Base-by-base conservation (phyloP, 2,113 vertebrate genomes). In the Antennarius striatus region DNA sequence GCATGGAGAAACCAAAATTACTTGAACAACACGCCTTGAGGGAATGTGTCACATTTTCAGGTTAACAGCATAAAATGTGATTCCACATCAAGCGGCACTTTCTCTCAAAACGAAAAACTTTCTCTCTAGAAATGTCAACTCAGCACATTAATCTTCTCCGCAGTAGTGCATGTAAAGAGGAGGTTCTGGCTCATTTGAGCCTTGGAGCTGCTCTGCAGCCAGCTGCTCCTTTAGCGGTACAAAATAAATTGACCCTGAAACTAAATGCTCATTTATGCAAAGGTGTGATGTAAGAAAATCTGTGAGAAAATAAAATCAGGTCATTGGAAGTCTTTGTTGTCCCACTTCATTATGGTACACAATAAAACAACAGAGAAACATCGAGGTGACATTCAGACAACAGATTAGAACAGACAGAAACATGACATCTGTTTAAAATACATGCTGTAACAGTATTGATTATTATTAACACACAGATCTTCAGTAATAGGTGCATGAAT, bases 231-330 rank as follows among this genome's bases (percentile, higher is more conserved):
- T 43, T 36, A 28, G 39, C 40, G 29, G 29, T 46, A 48, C 10
- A 4, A 10, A 7, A 56, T 51, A 52, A 43, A 63, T 11, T 52
- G 40, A 68, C 53, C 47, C 29, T 57, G 64, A 75, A 45, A 30
- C 7, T 10, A 3, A 60, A 9, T 6, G 12, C 16, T 54, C 10
- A 3, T 63, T 52, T 57, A 9, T 12, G 14, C n/a, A 9, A 42
- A 46, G 45, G 13, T 0, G 13, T 0, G 54, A 1, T 53, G 36
- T 43, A 14, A 12, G 10, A 54, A 29, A 12, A 42, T 5, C 2
- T 6, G 17, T 3, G 9, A n/a, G n/a, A 28, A 58, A 52, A 28
- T 29, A 30, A 65, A 66, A 43, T 42, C 56, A 60, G 17, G 45
- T 56, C 17, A 42, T 50, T 3, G 11, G 29, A 53, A 17, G 22